Base-by-base conservation (phyloP, 2,797 vertebrate species). In the Fistularia commersonii region DNA sequence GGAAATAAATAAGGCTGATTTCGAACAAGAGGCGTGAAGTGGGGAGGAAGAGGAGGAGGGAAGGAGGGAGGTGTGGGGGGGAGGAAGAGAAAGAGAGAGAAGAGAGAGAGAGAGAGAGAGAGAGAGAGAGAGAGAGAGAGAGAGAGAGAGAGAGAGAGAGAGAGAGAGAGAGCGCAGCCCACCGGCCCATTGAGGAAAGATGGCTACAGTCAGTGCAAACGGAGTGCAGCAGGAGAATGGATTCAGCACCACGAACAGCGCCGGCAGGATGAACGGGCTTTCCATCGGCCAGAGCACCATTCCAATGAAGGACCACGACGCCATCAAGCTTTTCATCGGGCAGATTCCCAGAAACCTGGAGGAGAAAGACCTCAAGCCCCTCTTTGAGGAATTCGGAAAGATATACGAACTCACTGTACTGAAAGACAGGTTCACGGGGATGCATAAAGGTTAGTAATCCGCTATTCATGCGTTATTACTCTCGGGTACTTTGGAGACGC, bases 401-500 rank as follows among this genome's bases (percentile, higher is more conserved):
- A 98, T 97, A 91, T 98, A 98, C 93, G 96, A 98, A 93, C 95
- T 98, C 90, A 98, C 96, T 82, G 96, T 98, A 80, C 93, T 98
- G 84, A 98, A 98, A 92, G 96, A 98, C 90, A 93, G 95, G 87
- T 98, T 97, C 86, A 98, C 96, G 64, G 96, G 96, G 87, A 95
- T 98, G 93, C 96, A 98, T 93, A 98, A 98, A 97, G 96, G 96
- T 98, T 85, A 89, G 88, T 89, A 51, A 36, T 69, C 33, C 48
- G 40, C 13, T 58, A 54, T 58, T 48, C n/a, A n/a, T n/a, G n/a
- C n/a, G n/a, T n/a, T n/a, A n/a, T n/a, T n/a, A n/a, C n/a, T n/a
- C n/a, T n/a, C n/a, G n/a, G n/a, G n/a, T n/a, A n/a, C n/a, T n/a
- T n/a, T n/a, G n/a, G n/a, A n/a, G n/a, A n/a, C n/a, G n/a, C n/a